phyloP scores from a whole-genome alignment of 1,140 invertebrate genomes.

The Daktulosphaira vitifoliae region DNA sequence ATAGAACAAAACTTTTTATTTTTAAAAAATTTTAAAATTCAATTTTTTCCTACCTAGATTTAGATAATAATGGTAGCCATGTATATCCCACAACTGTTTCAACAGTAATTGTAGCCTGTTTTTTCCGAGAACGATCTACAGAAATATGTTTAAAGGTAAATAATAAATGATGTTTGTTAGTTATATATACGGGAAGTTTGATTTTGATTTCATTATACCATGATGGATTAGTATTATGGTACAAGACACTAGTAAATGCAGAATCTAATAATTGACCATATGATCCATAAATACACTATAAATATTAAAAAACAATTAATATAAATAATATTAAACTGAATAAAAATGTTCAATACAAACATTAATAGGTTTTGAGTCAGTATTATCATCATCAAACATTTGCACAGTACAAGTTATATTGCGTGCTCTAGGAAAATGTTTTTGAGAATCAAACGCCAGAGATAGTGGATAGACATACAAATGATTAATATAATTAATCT shows the following conservation, averaged over 20 bases:
- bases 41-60: conserved; percentile 60
- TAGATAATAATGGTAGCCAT: conserved; percentile 75
- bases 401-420: conserved; percentile 87
- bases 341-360: conserved; percentile 45
- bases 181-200: conserved; percentile 65
- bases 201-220: conserved; percentile 90
- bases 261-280: conserved; percentile 55
- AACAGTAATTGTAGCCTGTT: conserved; percentile 54
- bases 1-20: no score
- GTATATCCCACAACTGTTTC: conserved; percentile 85
- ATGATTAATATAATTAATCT: conserved; percentile 73
- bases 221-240: conserved; percentile 69
- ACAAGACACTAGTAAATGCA: conserved; percentile 61
- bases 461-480: conserved; percentile 81
- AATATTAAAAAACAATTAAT: conserved; percentile 36
- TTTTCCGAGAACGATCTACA: conserved; percentile 74
- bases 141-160: conserved; percentile 86
- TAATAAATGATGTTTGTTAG: conserved; percentile 68
- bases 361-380: conserved; percentile 57
- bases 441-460: conserved; percentile 86
- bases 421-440: conserved; percentile 72
- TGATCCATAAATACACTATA: conserved; percentile 65
- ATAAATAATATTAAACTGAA: not conserved
- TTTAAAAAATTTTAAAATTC: no score
- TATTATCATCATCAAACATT: conserved; percentile 66